Evolutionary conservation across 64 coral and sea anemone genomes (phyloP), one percentile per base, ranked within the genome.

Genomic region (Orbicella faveolata): DNA sequence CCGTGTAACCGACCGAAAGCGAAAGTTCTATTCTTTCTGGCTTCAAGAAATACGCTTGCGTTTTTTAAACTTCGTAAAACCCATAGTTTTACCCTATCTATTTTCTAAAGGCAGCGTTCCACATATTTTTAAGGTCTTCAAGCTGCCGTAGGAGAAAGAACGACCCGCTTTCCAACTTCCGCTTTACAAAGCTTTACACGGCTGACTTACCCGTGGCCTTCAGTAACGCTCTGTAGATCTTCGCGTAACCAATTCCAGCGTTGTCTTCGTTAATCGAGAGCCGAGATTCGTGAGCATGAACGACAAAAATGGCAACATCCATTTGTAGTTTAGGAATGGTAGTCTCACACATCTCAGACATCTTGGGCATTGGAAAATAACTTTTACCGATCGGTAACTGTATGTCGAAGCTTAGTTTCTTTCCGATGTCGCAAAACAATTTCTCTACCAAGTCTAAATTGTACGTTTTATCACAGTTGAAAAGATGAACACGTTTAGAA

Each of bases 271-370:
- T 96, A 13, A 96, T 48, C 25, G 90, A 96, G 8, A 96, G 63
- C 9, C 87, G 61, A 30, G 90, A 96, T 78, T 96, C 94, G 21
- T 96, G 75, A 20, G 90, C 94, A 87, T 96, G 90, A 13, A 96
- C 94, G 55, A 92, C 94, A 89, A 96, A 96, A 52, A 96, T 76
- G 18, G 94, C 94, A 26, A 83, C 80, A 80, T 92, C 87, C 81
- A 84, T 69, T 10, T 48, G 14, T 23, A 35, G 36, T 69, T 26
- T 15, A 63, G 34, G 13, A 21, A 44, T 81, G 0, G 87, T 63
- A 7, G 51, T 35, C 3, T 52, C 36, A 8, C 80, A 81, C 33
- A 84, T 53, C 59, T 89, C 74, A 23, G 87, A 44, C 94, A 96
- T 96, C 3, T 75, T 52, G 19, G 61, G 75, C 53, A 96, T 59